A percentile compares a stretch with the other conserved stretches of the same genome.
These are phyloP conservation scores for Clarias platycephalus DNA, from an alignment of 2,797 vertebrate species.

Conservation along the genomic window DNA sequence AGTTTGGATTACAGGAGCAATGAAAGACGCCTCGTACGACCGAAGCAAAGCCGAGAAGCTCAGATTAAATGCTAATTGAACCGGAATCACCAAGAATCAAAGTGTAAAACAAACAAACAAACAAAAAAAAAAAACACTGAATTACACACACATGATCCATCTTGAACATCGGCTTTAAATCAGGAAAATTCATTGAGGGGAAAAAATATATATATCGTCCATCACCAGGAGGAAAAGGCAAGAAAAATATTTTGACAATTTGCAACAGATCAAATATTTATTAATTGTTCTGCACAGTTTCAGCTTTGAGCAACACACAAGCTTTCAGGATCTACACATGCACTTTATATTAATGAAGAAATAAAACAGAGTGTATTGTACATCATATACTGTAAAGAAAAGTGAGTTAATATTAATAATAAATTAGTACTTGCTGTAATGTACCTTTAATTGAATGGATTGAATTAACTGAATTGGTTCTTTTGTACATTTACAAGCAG, in stretches of 20 bases:
- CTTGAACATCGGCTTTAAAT: neutral
- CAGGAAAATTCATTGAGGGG: conserved; percentile 37
- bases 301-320: neutral
- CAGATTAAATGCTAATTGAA: neutral
- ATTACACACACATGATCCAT: conserved; percentile 43
- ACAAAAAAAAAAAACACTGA: conserved; percentile 30
- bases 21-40: neutral
- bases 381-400: neutral
- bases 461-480: neutral
- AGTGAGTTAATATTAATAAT: neutral
- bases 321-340: neutral
- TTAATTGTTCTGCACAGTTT: neutral
- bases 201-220: neutral
- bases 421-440: neutral
- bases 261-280: neutral
- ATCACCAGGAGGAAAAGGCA: conserved; percentile 1
- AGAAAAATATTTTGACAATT: neutral
- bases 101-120: neutral
- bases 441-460: neutral
- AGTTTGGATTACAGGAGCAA: neutral
- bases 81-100: conserved; percentile 32
- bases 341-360: no score
- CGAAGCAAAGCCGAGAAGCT: neutral
- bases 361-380: neutral
- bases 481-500: neutral